Evolutionary conservation across 2,797 vertebrate species (phyloP), one percentile per base, ranked within the genome.

Genomic region (Thunnus albacares): DNA sequence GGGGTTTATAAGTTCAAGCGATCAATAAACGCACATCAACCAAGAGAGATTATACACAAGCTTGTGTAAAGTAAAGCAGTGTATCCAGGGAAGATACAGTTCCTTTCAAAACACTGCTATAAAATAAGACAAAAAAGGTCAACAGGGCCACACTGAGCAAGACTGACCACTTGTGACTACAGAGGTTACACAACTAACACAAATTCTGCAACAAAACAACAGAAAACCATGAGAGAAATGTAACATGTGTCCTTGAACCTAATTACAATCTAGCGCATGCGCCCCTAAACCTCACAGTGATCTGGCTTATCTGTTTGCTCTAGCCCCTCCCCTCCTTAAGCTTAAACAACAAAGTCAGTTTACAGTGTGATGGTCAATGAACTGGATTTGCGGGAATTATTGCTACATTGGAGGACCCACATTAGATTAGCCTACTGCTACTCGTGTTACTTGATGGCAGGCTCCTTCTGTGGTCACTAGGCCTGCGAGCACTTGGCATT

Each of bases 301-400:
- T 95, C 94, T 94, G 94, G 92, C 94, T 96, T 95, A 95, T 95
- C 95, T 86, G 84, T 89, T 81, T 41, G 87, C 91, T 90, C 92
- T 92, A 86, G 91, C 82, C 89, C 91, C 94, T 89, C 92, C 92
- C 90, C 83, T 86, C 75, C 90, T 90, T 93, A 92, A 93, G 94
- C 94, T 93, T 91, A 82, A 90, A 93, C 90, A 89, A 92, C 92
- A 87, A 85, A 91, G 90, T 90, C 88, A 90, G 87, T 93, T 90
- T 88, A 90, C 86, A 84, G 82, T 81, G 85, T 60, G 85, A 79
- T 90, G 91, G 93, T 92, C 92, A 92, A 84, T 89, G 84, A 92
- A 92, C 86, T 81, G 77, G 82, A 75, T 82, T 83, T 82, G 70
- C 72, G 57, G 70, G 75, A 84, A 82, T 66, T 67, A 68, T 43